Evolutionary conservation across 2,888 invertebrate species (phyloP).

Genomic region (Clunio marinus): DNA sequence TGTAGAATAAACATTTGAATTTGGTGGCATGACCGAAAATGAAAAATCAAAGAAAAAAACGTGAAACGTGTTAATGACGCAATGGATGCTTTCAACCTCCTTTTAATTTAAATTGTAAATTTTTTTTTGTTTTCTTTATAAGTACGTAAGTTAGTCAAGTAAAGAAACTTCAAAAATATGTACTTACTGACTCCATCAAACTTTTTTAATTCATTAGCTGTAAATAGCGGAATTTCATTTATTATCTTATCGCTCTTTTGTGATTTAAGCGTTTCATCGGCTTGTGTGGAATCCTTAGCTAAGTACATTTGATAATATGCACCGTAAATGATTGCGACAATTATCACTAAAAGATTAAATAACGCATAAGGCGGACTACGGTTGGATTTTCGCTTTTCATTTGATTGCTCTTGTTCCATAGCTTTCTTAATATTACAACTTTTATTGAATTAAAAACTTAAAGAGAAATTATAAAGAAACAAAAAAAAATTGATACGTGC

Average conservation of each 20-base stretch:
- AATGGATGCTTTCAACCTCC: no score
- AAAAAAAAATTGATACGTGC: not conserved
- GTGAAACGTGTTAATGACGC: no score
- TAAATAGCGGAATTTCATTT: conserved; percentile 14
- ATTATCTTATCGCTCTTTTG: not conserved
- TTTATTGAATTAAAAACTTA: not conserved
- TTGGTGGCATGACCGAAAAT: no score
- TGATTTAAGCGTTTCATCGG: not conserved
- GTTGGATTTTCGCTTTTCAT: not conserved
- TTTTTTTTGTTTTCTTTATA: not conserved
- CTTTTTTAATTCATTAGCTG: conserved; percentile 11
- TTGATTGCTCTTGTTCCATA: not conserved
- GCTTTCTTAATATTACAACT: not conserved
- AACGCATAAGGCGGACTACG: conserved; percentile 24
- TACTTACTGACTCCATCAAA: conserved; percentile 29
- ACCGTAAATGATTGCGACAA: conserved; percentile 15
- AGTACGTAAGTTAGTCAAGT: no score
- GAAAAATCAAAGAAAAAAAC: no score
- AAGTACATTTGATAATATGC: conserved; percentile 13
- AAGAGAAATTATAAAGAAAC: no score
- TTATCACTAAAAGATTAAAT: conserved; percentile 25
- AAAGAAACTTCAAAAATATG: not conserved
- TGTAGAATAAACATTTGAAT: no score
- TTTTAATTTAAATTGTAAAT: not conserved
- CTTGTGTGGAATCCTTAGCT: not conserved